phyloP scores from a whole-genome alignment of 2,113 vertebrate species.

The Narcine bancroftii region DNA sequence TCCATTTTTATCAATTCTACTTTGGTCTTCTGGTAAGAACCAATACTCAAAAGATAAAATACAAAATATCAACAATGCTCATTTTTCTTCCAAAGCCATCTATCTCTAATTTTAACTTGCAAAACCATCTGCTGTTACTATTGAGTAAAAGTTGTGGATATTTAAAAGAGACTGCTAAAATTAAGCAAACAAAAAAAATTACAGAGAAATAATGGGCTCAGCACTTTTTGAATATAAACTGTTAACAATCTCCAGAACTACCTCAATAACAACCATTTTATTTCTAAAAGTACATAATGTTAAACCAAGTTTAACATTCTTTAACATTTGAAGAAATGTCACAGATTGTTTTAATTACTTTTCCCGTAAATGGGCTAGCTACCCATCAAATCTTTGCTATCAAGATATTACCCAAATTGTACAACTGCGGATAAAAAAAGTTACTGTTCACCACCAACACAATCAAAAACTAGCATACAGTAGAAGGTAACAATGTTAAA shows the following conservation, averaged over 20 bases:
- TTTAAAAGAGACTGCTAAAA: too few species aligned
- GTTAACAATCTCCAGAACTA: background rate
- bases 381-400: background rate
- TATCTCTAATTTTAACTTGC: background rate
- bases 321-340: background rate
- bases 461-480: background rate
- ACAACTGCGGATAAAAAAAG: background rate
- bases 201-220: background rate
- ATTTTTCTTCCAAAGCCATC: background rate
- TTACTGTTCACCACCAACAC: background rate
- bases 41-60: constrained; percentile 11
- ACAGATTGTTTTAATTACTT: background rate
- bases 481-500: background rate
- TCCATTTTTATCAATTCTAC: background rate
- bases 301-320: background rate
- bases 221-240: background rate
- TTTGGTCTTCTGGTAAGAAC: constrained; percentile 23
- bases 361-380: background rate
- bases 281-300: background rate
- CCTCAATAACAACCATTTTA: background rate
- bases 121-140: background rate
- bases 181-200: background rate
- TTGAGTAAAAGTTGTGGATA: background rate
- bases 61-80: background rate
- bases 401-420: background rate